A percentile compares a stretch with the other conserved stretches of the same genome.
Evolutionary conservation across 2,888 invertebrate genomes (phyloP).

Genomic region (Conomelus anceps): DNA sequence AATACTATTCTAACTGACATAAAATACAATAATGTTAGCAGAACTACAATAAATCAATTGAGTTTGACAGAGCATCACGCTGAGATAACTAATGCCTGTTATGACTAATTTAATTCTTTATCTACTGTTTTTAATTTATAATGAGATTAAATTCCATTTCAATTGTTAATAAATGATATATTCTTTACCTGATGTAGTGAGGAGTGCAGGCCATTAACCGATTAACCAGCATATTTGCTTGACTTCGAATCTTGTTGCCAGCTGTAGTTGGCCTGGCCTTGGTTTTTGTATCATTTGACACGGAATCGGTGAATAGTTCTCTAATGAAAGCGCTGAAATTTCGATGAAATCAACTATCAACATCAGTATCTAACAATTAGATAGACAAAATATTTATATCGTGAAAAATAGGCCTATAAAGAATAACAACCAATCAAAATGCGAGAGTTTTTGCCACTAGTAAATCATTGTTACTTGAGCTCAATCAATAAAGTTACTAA

Average conservation of each 20-base stretch:
- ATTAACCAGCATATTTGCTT: conserved; percentile 73
- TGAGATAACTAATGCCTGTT: not conserved
- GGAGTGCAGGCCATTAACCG: conserved; percentile 88
- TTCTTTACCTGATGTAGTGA: conserved; percentile 72
- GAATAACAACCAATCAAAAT: too few relatives aligned
- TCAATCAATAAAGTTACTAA: too few relatives aligned
- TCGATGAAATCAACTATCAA: conserved; percentile 4
- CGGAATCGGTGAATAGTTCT: conserved; percentile 51
- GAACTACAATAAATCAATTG: not conserved
- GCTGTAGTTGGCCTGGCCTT: conserved; percentile 53
- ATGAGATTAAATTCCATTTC: too few relatives aligned
- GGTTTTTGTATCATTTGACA: conserved; percentile 40
- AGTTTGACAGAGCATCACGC: not conserved
- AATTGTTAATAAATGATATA: too few relatives aligned
- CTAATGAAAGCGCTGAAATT: conserved; percentile 49
- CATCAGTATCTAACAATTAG: not conserved
- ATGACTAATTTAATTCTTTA: too few relatives aligned
- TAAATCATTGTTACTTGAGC: too few relatives aligned
- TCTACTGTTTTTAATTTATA: too few relatives aligned
- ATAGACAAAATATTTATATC: not conserved
- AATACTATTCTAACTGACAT: too few relatives aligned
- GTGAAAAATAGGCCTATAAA: not conserved
- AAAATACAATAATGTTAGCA: too few relatives aligned
- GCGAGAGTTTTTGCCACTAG: too few relatives aligned
- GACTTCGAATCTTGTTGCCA: conserved; percentile 57